A percentile compares a stretch with the other conserved stretches of the same genome.
These are phyloP conservation scores for Labeo calbasu DNA, from an alignment of 2,797 vertebrate species.

Conservation along the genomic window DNA sequence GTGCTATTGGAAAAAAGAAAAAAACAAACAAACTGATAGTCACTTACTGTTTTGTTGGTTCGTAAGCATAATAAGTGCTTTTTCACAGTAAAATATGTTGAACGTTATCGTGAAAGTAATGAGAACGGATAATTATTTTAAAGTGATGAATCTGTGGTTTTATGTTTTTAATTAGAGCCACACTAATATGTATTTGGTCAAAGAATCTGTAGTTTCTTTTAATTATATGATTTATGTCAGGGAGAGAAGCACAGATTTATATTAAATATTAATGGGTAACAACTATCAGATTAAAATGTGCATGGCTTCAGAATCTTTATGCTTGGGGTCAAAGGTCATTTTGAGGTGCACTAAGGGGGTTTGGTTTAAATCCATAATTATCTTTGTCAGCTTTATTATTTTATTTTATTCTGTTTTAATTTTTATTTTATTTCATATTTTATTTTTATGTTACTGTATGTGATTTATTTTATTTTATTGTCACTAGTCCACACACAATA, in stretches of 20 bases:
- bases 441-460: too few relatives aligned
- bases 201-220: background rate
- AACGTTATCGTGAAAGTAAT: background rate
- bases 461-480: background rate
- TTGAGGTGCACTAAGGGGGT: too few relatives aligned
- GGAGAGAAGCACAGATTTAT: background rate
- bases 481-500: too few relatives aligned
- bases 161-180: background rate
- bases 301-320: background rate
- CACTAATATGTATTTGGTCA: background rate
- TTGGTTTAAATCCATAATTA: background rate
- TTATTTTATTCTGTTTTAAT: too few relatives aligned
- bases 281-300: background rate
- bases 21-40: too few relatives aligned
- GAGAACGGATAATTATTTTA: slow-evolving; percentile 15
- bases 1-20: too few relatives aligned
- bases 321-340: background rate
- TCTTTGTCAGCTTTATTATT: too few relatives aligned
- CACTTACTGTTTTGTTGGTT: background rate
- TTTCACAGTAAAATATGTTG: background rate
- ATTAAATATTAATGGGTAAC: too few relatives aligned
- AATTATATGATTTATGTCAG: background rate
- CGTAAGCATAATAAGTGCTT: background rate
- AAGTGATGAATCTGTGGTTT: background rate
- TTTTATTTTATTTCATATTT: background rate